phyloP scores from a whole-genome alignment of 2,797 vertebrate genomes.

The Pristis pectinata region DNA sequence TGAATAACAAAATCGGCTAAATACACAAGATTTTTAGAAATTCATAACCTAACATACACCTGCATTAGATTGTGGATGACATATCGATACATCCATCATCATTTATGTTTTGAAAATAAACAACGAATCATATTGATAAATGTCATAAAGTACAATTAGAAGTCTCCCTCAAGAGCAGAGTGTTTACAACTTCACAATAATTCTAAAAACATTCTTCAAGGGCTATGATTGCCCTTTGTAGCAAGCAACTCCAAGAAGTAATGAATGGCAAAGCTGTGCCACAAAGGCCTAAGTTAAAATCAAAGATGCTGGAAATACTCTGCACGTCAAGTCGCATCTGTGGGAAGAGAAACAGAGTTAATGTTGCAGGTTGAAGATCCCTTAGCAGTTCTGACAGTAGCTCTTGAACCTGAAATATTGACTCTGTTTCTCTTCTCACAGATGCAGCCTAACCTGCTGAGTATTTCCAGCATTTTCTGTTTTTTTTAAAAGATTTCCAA shows the following conservation, averaged over 20 bases:
- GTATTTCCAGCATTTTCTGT: no score
- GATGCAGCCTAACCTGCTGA: no score
- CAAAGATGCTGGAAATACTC: no score
- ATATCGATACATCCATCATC: background rate
- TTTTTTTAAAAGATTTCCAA: no score
- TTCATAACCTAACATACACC: background rate
- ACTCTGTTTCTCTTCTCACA: no score
- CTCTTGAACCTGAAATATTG: no score
- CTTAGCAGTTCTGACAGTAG: no score
- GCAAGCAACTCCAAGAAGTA: background rate
- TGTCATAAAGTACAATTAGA: background rate
- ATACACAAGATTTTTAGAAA: background rate
- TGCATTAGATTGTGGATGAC: background rate
- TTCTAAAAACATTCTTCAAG: background rate
- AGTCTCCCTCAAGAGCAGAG: background rate
- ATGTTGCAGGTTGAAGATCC: no score
- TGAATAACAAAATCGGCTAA: background rate
- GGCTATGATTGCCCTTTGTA: background rate
- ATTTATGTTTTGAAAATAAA: background rate
- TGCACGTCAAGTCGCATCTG: no score
- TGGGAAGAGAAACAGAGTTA: no score
- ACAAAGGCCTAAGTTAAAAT: background rate
- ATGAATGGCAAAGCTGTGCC: background rate
- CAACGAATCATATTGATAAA: background rate
- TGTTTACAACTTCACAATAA: background rate